Conservation (phyloP, 1,140 invertebrate genomes). For the Lamellibrachia luymesi region DNA sequence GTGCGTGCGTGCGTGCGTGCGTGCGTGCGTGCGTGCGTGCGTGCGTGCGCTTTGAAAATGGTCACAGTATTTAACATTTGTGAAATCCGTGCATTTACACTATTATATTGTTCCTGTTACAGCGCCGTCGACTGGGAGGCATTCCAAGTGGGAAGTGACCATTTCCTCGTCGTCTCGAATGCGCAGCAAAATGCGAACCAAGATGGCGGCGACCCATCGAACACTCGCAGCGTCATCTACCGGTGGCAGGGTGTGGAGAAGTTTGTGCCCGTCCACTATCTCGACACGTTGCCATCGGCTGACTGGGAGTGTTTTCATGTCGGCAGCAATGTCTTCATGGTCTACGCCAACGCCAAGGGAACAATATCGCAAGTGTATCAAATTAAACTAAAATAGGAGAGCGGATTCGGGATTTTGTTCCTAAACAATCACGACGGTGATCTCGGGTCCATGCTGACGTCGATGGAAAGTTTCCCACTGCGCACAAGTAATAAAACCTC, state of each 20-base stretch:
- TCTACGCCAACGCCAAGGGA: constrained; percentile 48
- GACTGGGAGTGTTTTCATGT: constrained; percentile 50
- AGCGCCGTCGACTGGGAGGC: constrained; percentile 55
- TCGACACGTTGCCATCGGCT: constrained; percentile 44
- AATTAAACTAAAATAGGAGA: constrained; percentile 36
- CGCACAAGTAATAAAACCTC: background rate
- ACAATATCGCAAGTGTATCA: constrained; percentile 44
- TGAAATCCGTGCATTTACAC: background rate
- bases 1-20: background rate
- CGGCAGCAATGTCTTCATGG: constrained; percentile 39
- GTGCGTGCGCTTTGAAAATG: background rate
- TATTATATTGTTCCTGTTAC: background rate
- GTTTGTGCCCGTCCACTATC: constrained; percentile 49
- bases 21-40: background rate
- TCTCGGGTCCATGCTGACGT: background rate
- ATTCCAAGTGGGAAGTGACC: constrained; percentile 45
- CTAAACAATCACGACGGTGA: background rate
- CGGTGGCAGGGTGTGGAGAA: constrained; percentile 52
- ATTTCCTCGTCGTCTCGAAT: constrained; percentile 52
- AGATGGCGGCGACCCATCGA: background rate
- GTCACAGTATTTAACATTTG: background rate
- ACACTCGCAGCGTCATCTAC: constrained; percentile 39
- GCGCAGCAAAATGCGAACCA: constrained; percentile 33
- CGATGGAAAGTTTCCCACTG: background rate
- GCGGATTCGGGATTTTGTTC: background rate